These are phyloP conservation scores for Cyclophora punctaria DNA, from an alignment of 2,888 invertebrate genomes.

Conservation along the genomic window DNA sequence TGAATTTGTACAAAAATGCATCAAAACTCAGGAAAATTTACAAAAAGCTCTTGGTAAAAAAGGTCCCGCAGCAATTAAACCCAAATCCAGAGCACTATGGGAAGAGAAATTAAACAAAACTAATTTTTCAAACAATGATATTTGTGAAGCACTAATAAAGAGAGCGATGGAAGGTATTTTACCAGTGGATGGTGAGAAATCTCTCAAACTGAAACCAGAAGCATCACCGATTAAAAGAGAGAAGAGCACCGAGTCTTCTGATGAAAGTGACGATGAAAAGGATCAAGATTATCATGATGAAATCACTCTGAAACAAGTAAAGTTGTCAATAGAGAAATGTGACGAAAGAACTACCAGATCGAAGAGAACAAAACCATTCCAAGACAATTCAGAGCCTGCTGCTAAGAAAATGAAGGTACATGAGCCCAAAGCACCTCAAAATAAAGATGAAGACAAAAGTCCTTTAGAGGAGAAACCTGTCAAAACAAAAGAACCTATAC, in stretches of 20 bases:
- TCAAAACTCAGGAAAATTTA: conserved; percentile 56
- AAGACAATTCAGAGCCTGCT: not conserved
- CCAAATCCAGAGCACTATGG: conserved; percentile 52
- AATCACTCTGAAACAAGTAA: conserved; percentile 27
- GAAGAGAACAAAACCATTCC: conserved; percentile 1
- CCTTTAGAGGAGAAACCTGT: conserved; percentile 1
- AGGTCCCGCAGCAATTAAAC: conserved; percentile 33
- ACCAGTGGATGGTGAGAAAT: conserved; percentile 21
- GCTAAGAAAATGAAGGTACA: conserved; percentile 5
- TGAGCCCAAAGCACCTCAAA: conserved; percentile 7
- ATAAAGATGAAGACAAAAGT: conserved; percentile 5
- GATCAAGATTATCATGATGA: conserved; percentile 18
- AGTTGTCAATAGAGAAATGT: conserved; percentile 21
- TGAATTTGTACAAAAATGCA: conserved; percentile 66
- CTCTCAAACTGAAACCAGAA: conserved; percentile 17
- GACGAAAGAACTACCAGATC: conserved; percentile 18
- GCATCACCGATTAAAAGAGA: conserved; percentile 12
- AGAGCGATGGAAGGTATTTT: conserved; percentile 61
- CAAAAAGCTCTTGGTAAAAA: conserved; percentile 40
- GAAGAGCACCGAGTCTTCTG: conserved; percentile 1
- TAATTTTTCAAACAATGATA: conserved; percentile 64
- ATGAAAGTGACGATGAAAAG: not conserved
- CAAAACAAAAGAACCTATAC: conserved; percentile 2
- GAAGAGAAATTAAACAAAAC: conserved; percentile 57
- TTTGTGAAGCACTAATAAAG: conserved; percentile 63